A percentile compares a stretch with the other conserved stretches of the same genome.
These are phyloP conservation scores for Pocota personata DNA, from an alignment of 2,888 invertebrate genomes.

Conservation along the genomic window DNA sequence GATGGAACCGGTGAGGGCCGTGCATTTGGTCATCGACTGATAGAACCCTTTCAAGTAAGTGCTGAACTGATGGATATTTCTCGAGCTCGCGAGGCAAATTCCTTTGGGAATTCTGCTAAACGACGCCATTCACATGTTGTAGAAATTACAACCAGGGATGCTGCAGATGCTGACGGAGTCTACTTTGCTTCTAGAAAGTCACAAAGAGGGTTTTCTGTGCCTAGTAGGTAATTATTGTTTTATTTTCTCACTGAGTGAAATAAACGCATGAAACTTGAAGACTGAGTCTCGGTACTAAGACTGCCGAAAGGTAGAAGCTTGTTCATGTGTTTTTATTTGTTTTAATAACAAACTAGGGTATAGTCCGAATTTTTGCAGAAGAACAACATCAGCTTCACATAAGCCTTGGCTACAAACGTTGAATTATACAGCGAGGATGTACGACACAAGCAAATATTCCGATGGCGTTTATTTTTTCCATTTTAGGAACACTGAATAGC, in stretches of 20 bases:
- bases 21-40: neutral
- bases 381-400: too few species aligned
- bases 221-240: neutral
- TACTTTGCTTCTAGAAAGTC: neutral
- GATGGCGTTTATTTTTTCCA: too few species aligned
- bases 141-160: neutral
- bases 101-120: neutral
- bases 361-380: too few species aligned
- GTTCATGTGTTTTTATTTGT: too few species aligned
- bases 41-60: neutral
- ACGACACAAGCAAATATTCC: too few species aligned
- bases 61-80: neutral
- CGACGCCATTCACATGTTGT: neutral
- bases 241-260: neutral
- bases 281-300: too few species aligned
- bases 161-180: slow-evolving; percentile 17
- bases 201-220: neutral
- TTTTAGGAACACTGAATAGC: too few species aligned
- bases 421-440: too few species aligned
- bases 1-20: neutral
- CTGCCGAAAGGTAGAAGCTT: too few species aligned
- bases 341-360: too few species aligned
- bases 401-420: too few species aligned
- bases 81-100: neutral
- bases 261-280: neutral